Conservation (phyloP, 2,113 vertebrate genomes). For the Motacilla tschutschensis region DNA sequence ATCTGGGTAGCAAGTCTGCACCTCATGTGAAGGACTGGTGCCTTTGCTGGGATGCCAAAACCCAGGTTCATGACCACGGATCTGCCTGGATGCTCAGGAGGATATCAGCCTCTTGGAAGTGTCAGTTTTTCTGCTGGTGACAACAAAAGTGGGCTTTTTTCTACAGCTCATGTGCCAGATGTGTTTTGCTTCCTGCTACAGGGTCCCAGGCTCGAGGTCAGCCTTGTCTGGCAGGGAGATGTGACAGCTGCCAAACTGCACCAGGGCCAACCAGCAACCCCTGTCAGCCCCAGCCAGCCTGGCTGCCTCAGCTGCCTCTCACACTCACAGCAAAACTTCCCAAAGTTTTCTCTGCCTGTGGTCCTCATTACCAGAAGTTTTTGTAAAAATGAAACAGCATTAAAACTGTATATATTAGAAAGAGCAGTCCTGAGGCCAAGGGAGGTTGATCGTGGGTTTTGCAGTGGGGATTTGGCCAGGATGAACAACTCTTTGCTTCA, state of each 20-base stretch:
- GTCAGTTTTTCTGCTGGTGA: not conserved
- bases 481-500: not conserved
- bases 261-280: not conserved
- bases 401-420: not conserved
- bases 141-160: constrained; percentile 1
- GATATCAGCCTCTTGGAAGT: not conserved
- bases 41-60: not conserved
- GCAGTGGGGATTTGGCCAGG: not conserved
- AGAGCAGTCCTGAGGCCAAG: not conserved
- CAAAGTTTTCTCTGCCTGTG: not conserved
- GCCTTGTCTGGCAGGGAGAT: not conserved
- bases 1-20: not conserved
- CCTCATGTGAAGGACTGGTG: not conserved
- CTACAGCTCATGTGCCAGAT: not conserved
- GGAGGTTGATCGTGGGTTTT: not conserved
- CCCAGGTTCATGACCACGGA: rapidly evolving
- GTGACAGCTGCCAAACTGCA: not conserved
- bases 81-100: not conserved
- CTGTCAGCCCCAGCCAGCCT: not conserved
- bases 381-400: not conserved
- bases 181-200: not conserved
- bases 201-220: constrained; percentile 27
- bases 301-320: not conserved
- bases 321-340: not conserved
- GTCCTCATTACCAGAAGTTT: not conserved